Evolutionary conservation across 1,140 invertebrate species (phyloP).

Genomic region (Dendroctonus ponderosae): DNA sequence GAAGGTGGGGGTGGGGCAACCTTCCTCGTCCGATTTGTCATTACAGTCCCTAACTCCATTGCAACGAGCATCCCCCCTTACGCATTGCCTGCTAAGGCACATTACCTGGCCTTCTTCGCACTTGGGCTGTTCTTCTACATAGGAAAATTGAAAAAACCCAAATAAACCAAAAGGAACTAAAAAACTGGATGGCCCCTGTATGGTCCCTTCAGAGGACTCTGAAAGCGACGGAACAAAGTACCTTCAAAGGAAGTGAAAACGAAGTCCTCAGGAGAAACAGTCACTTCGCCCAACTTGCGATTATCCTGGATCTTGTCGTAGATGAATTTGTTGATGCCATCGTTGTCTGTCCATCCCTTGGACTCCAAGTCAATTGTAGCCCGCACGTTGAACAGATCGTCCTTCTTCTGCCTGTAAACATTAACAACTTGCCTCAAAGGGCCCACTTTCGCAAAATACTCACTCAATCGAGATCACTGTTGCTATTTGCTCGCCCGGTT

Average conservation of each 20-base stretch:
- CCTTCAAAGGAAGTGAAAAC: slow-evolving; percentile 54
- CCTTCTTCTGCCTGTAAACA: background rate
- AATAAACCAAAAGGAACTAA: slow-evolving; percentile 14
- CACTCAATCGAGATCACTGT: slow-evolving; percentile 51
- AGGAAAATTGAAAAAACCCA: slow-evolving; percentile 31
- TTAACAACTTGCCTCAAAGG: background rate
- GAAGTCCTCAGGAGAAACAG: slow-evolving; percentile 51
- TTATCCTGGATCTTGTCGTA: slow-evolving; percentile 49
- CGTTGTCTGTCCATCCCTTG: slow-evolving; percentile 47
- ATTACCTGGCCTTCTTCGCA: slow-evolving; percentile 37
- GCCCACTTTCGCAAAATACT: slow-evolving; percentile 27
- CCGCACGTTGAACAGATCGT: slow-evolving; percentile 40
- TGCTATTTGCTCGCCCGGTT: slow-evolving; percentile 50
- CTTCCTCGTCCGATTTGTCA: slow-evolving; percentile 57
- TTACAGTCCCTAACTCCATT: slow-evolving; percentile 59
- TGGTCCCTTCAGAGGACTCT: too few relatives aligned
- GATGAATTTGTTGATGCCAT: slow-evolving; percentile 47
- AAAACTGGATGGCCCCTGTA: background rate
- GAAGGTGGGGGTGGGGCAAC: slow-evolving; percentile 49
- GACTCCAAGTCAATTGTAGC: slow-evolving; percentile 54
- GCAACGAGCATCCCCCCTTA: slow-evolving; percentile 48
- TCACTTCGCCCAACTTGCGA: slow-evolving; percentile 41
- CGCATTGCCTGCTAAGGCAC: slow-evolving; percentile 51
- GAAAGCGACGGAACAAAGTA: slow-evolving; percentile 33
- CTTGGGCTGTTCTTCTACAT: slow-evolving; percentile 15